phyloP scores from a whole-genome alignment of 2,888 invertebrate genomes.

The Molorchus minor region DNA sequence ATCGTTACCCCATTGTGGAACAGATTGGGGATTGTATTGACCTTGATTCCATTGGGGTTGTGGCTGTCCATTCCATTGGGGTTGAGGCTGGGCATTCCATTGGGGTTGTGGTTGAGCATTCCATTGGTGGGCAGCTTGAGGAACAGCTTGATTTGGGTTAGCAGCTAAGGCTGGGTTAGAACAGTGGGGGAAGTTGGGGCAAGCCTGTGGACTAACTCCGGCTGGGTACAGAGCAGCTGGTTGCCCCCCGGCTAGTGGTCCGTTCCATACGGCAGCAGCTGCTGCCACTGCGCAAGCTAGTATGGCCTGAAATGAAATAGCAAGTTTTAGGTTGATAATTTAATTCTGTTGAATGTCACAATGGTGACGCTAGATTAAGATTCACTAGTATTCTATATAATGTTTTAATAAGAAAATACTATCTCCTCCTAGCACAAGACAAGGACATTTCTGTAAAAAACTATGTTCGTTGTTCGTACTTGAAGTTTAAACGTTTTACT shows the following conservation, averaged over 20 bases:
- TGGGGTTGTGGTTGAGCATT: conserved; percentile 39
- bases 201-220: conserved; percentile 61
- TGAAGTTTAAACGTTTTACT: too few relatives aligned
- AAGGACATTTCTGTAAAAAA: too few relatives aligned
- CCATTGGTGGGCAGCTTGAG: conserved; percentile 36
- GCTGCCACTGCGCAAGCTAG: conserved; percentile 56
- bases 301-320: conserved; percentile 51
- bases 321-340: too few relatives aligned
- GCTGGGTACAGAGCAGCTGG: conserved; percentile 60
- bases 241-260: conserved; percentile 60
- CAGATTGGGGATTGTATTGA: conserved; percentile 47
- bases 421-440: too few relatives aligned
- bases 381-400: too few relatives aligned
- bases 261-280: conserved; percentile 57
- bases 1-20: conserved; percentile 51
- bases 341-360: too few relatives aligned
- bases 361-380: too few relatives aligned
- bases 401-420: too few relatives aligned
- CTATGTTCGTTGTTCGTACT: too few relatives aligned
- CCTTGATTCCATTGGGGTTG: conserved; percentile 39
- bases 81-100: conserved; percentile 37
- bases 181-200: conserved; percentile 62
- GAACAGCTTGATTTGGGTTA: conserved; percentile 53
- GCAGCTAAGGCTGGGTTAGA: conserved; percentile 60
- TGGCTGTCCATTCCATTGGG: conserved; percentile 15